Conservation (phyloP, 2,888 invertebrate genomes). For the Beris chalybata region DNA sequence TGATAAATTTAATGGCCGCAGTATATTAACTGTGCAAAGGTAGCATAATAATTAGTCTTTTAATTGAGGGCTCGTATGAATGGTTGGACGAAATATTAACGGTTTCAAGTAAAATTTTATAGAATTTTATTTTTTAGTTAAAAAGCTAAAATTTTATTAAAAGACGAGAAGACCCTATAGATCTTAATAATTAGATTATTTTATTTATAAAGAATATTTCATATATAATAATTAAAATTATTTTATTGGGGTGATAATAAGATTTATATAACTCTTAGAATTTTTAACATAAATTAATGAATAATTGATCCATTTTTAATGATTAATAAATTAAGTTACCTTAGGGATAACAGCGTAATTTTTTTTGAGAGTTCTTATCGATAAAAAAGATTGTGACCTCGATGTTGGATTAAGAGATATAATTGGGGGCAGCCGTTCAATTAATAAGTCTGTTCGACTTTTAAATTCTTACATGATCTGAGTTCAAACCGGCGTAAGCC, state of each 20-base stretch:
- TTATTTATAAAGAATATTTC: slow-evolving; percentile 54
- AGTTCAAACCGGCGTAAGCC: slow-evolving; percentile 75
- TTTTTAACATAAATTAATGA: slow-evolving; percentile 56
- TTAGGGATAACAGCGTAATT: slow-evolving; percentile 85
- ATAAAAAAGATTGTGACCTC: slow-evolving; percentile 53
- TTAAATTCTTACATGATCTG: neutral
- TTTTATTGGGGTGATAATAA: slow-evolving; percentile 69
- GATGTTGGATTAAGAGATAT: too few species aligned
- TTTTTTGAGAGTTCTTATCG: slow-evolving; percentile 73
- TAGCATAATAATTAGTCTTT: slow-evolving; percentile 80
- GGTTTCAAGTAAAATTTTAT: slow-evolving; percentile 60
- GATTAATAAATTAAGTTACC: slow-evolving; percentile 74
- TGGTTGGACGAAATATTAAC: slow-evolving; percentile 67
- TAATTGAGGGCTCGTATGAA: slow-evolving; percentile 79
- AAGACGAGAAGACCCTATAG: slow-evolving; percentile 81
- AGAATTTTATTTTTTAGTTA: slow-evolving; percentile 64
- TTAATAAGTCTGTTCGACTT: slow-evolving; percentile 44
- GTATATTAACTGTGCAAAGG: slow-evolving; percentile 78
- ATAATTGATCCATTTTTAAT: slow-evolving; percentile 61
- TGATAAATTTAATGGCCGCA: slow-evolving; percentile 80
- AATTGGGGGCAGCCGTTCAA: too few species aligned
- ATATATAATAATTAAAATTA: slow-evolving; percentile 50
- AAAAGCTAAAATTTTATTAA: slow-evolving; percentile 68
- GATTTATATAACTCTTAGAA: slow-evolving; percentile 63
- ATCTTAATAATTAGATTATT: slow-evolving; percentile 61